phyloP scores from a whole-genome alignment of 2,113 vertebrate genomes.

The Phylloscopus trochiloides region DNA sequence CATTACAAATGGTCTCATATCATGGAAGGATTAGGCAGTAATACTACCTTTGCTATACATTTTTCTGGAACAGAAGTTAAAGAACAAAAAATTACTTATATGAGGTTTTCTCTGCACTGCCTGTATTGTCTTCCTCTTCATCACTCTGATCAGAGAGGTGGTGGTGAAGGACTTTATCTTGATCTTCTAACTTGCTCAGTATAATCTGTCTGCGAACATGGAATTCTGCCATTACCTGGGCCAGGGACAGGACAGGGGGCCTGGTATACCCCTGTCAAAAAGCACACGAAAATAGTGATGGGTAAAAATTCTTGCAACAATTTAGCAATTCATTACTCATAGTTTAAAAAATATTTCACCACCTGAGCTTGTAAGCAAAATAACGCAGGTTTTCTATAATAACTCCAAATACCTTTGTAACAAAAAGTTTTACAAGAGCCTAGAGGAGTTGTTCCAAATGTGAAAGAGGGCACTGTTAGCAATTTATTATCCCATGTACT shows the following conservation, averaged over 20 bases:
- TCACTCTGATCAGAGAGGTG: slow-evolving; percentile 73
- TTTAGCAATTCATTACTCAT: not conserved
- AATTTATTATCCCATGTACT: not conserved
- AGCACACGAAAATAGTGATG: not conserved
- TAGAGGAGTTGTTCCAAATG: not conserved
- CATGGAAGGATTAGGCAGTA: not conserved
- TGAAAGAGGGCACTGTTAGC: not conserved
- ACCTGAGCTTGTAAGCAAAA: not conserved
- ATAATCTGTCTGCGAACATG: slow-evolving; percentile 80
- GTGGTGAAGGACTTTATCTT: slow-evolving; percentile 81
- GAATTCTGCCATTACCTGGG: slow-evolving; percentile 83
- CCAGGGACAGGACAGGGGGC: slow-evolving; percentile 74
- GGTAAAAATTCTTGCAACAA: not conserved
- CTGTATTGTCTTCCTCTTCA: slow-evolving; percentile 55
- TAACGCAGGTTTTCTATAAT: not conserved
- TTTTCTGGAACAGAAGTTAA: not conserved
- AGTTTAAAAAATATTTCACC: not conserved
- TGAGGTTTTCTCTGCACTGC: slow-evolving; percentile 50
- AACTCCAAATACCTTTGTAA: not conserved
- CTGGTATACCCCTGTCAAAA: slow-evolving; percentile 80
- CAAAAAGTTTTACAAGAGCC: not conserved
- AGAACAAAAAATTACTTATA: slow-evolving; percentile 67
- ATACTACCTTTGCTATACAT: not conserved
- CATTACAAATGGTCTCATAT: not conserved
- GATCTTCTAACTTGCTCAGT: slow-evolving; percentile 82